Evolutionary conservation across 2,113 vertebrate genomes (phyloP), one percentile per base, ranked within the genome.

Genomic region (Centropus unirufus): DNA sequence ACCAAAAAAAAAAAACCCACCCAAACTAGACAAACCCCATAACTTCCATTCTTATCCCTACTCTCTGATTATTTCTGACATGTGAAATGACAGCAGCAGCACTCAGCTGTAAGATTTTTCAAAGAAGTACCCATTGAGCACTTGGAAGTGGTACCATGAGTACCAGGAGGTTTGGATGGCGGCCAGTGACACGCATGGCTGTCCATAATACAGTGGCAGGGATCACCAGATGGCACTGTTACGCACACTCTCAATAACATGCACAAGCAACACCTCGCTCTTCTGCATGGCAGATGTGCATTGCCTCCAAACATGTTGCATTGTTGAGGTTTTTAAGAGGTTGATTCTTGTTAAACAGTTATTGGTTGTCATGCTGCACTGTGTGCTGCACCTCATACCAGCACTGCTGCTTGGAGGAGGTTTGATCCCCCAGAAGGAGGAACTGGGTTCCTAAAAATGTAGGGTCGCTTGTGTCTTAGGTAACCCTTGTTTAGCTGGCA

Each of bases 171-270:
- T 54, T 12, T 13, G 87, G n/a, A 55, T 6, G 59, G 42, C 23
- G 34, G 59, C 39, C 59, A 3, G 8, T 2, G 5, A 14, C 5
- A 9, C 47, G 80, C 24, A 5, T 1, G 4, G 54, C 64, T 1
- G 3, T 20, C 61, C 21, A 2, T 6, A 11, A 5, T 2, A 4
- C 4, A 5, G 4, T 29, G 63, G 46, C 57, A 7, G 9, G 26
- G 26, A 40, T 73, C 94, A 82, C 74, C 93, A 94, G 87, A 40
- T 88, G 95, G 94, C 90, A 80, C 85, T 86, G 79, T 94, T 88
- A 64, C 49, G 8, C 19, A 1, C 36, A 9, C 70, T 55, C 51
- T 0, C 36, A 8, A 1, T 8, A 17, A 12, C 36, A 36, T 9
- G 36, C 36, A 36, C 36, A 36, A 36, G 36, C 36, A 36, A 36